Base-by-base conservation (phyloP, 2,113 vertebrate genomes). In the Boulengeromyrus knoepffleri region DNA sequence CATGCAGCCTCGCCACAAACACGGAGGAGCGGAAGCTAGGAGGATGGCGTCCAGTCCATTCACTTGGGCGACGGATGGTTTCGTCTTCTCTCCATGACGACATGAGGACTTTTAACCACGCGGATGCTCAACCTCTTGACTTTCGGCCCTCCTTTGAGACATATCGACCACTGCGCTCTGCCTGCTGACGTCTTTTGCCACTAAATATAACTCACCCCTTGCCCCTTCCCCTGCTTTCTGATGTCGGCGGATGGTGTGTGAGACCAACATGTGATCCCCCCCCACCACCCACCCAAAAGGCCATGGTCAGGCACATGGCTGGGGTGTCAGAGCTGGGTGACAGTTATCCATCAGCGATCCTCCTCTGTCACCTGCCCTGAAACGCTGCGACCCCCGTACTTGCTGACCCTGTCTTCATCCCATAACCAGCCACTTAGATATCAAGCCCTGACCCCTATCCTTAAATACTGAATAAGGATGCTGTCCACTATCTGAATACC, bases 161-260 rank as follows among this genome's bases (percentile, higher is more conserved):
- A 36, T 46, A 49, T 50, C 36, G 39, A 19, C 47, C 27, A 21
- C 45, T 39, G 21, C 3, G 13, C 88, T 49, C 4, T 46, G 45
- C 46, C 88, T 27, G 24, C 53, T 88, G 47, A 74, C n/a, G 13
- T 70, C 27, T 24, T 70, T 88, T 74, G 0, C 10, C 10, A 0
- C 88, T 88, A 88, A 47, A 47, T 74, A 88, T 88, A 88, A 49
- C 58, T 36, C n/a, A n/a, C 86, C 10, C 53, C 27, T 42, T 5
- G 21, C 56, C 45, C 19, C 24, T 62, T 24, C 87, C 21, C 36
- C 31, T 45, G 24, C 56, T 62, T 46, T 21, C 21, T 62, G 50
- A 3, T 49, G 46, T 15, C 19, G 24, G 6, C 1, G 15, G 50
- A 88, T 42, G 53, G 31, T 7, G 53, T 27, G 53, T 19, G 17